Evolutionary conservation across 2,888 invertebrate species (phyloP).

Genomic region (Phyllotreta striolata): DNA sequence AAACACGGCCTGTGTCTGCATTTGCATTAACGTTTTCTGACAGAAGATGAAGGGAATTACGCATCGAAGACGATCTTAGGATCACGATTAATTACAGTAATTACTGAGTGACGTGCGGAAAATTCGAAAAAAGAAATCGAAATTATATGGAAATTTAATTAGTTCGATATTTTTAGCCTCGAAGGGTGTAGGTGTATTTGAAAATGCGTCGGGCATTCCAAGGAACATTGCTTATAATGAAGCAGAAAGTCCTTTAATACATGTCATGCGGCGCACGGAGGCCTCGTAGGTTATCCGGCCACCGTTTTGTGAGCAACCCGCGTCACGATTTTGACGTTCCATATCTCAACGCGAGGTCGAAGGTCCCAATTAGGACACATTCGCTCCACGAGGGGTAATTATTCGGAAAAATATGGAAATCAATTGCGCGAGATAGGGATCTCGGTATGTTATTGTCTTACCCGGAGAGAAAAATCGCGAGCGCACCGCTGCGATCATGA

Average conservation of each 20-base stretch:
- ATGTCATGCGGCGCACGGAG: constrained; percentile 25
- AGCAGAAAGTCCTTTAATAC: constrained; percentile 15
- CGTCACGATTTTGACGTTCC: constrained; percentile 48
- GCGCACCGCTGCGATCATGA: constrained; percentile 34
- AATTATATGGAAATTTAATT: neutral
- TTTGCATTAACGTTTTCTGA: constrained; percentile 39
- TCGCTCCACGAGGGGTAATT: constrained; percentile 42
- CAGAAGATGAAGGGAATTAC: constrained; percentile 20
- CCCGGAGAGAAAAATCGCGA: constrained; percentile 6
- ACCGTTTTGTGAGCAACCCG: constrained; percentile 19
- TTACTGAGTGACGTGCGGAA: constrained; percentile 6
- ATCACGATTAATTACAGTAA: constrained; percentile 27
- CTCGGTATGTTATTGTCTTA: constrained; percentile 32
- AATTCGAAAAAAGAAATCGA: constrained; percentile 13
- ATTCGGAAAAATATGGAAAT: constrained; percentile 35
- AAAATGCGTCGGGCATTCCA: too few species aligned
- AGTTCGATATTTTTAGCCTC: too few species aligned
- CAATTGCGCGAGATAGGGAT: constrained; percentile 33
- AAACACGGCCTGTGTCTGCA: constrained; percentile 37
- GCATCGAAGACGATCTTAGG: constrained; percentile 22
- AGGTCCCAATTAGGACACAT: constrained; percentile 50
- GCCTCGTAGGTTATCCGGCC: constrained; percentile 27
- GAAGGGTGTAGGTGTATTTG: too few species aligned
- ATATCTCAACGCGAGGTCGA: constrained; percentile 44
- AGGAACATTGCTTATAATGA: neutral